Base-by-base conservation (phyloP, 2,888 invertebrate genomes). In the Rutpela maculata region DNA sequence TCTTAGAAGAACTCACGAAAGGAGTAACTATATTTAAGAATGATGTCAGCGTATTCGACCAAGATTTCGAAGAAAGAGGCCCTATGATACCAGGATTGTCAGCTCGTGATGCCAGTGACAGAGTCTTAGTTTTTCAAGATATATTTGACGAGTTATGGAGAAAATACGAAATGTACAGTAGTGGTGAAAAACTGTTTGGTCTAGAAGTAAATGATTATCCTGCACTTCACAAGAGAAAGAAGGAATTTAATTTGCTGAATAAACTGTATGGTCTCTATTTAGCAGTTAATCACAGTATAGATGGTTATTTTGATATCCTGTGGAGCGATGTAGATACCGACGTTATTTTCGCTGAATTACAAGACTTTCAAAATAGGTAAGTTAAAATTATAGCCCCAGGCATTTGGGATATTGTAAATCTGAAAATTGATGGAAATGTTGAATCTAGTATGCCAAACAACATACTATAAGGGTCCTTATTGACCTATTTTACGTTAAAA, bases 281-380 rank as follows among this genome's bases (percentile, higher is more conserved):
- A 83, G 92, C 94, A 84, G 97, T 98, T 0, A 95, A 96, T 91
- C 94, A 95, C 84, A 95, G 95, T 4, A 95, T 98, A 73, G 95
- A 96, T 86, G 95, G 95, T 0, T 98, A 97, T 88, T 96, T 93
- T 85, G 96, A 96, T 87, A 94, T 96, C 76, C 92, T 95, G 0
- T 98, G 97, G 97, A 90, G 90, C 7, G 95, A 96, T 75, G 94
- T 98, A 74, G 94, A 97, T 88, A 96, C 96, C 82, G 95, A 96
- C 85, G 91, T 92, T 74, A 97, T 98, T 79, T 94, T 95, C 78
- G 90, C 92, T 0, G 97, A 97, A 87, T 89, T 98, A 70, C 90
- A 92, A 12, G 97, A 98, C 65, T 98, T 97, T 87, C 96, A 97
- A 90, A 91, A 94, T 82, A 94, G 93, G 94, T 95, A 2, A 67